Conservation (phyloP, 2,113 vertebrate species). For the Eolophus roseicapilla region DNA sequence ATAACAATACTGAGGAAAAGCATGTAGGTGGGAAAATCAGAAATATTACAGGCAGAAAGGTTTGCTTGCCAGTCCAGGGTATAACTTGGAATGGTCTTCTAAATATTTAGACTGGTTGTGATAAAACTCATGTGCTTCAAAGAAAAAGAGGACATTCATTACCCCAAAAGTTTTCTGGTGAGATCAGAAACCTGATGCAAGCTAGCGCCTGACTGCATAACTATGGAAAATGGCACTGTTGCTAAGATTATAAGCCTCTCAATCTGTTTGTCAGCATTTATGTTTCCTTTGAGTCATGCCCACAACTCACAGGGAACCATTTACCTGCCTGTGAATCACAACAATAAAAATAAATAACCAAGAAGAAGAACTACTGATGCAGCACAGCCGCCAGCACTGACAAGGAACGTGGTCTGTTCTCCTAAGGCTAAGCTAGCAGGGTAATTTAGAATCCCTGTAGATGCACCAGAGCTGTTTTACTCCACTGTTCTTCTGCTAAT, state of each 20-base stretch:
- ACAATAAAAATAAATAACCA: background rate
- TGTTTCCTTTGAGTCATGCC: background rate
- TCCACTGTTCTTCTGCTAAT: accelerated
- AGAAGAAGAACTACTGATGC: accelerated
- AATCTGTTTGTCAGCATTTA: background rate
- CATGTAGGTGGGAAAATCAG: background rate
- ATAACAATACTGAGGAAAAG: background rate
- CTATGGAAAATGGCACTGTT: background rate
- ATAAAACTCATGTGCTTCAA: background rate
- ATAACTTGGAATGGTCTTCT: background rate
- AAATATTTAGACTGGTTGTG: background rate
- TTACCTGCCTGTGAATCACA: background rate
- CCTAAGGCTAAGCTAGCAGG: background rate
- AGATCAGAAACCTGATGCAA: background rate
- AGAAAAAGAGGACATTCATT: background rate
- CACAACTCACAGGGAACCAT: background rate
- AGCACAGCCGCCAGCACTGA: accelerated
- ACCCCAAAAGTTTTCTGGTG: background rate
- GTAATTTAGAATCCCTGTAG: background rate
- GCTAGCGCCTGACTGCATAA: accelerated
- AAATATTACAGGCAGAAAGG: background rate
- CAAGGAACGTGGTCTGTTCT: background rate
- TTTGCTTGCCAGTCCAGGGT: background rate
- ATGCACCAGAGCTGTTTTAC: background rate
- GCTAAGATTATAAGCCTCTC: background rate